Evolutionary conservation across 2,797 vertebrate species (phyloP).

Genomic region (Lacerta viridis): DNA sequence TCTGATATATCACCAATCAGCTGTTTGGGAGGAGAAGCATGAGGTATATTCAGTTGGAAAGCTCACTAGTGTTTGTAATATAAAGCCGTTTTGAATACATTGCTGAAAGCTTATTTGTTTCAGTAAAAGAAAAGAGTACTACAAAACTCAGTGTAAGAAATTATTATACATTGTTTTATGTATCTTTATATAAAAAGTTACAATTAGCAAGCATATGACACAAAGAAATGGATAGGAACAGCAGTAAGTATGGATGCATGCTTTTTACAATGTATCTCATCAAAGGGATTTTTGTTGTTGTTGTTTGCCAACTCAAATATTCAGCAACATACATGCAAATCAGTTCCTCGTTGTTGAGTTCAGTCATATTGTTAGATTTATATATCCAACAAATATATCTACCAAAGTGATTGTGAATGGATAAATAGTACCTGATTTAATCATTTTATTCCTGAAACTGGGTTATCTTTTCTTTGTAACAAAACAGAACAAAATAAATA

Average conservation of each 20-base stretch:
- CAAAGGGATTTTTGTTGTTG: slow-evolving; percentile 74
- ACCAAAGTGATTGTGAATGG: slow-evolving; percentile 64
- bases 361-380: slow-evolving; percentile 79
- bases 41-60: neutral
- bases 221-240: slow-evolving; percentile 79
- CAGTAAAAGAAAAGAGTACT: slow-evolving; percentile 77
- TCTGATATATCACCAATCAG: neutral
- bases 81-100: neutral
- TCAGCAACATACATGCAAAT: slow-evolving; percentile 81
- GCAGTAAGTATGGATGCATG: slow-evolving; percentile 83
- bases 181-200: slow-evolving; percentile 84
- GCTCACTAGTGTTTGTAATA: neutral
- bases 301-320: slow-evolving; percentile 77
- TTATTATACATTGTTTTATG: slow-evolving; percentile 83
- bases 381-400: slow-evolving; percentile 74
- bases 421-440: slow-evolving; percentile 77
- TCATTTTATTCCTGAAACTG: slow-evolving; percentile 79
- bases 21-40: neutral
- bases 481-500: slow-evolving; percentile 59
- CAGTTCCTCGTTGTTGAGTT: slow-evolving; percentile 77
- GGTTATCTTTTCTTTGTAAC: slow-evolving; percentile 67
- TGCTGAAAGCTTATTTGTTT: slow-evolving; percentile 33
- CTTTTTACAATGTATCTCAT: slow-evolving; percentile 84
- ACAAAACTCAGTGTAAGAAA: slow-evolving; percentile 82
- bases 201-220: slow-evolving; percentile 85